These are phyloP conservation scores for Cebus imitator DNA, from an alignment of 2,113 vertebrate species.

Conservation along the genomic window DNA sequence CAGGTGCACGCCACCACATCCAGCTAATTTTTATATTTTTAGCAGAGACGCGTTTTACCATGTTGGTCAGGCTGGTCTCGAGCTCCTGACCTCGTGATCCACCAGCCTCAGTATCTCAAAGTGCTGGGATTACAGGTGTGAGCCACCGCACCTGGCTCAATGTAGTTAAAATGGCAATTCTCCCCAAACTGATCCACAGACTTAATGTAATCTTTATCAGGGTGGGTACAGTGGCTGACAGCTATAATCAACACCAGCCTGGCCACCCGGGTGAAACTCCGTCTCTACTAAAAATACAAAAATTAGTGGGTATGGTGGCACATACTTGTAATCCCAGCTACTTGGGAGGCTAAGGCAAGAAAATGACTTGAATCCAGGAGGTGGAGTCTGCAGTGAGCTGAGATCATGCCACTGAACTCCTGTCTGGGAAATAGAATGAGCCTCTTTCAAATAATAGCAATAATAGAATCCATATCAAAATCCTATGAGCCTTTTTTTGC, in stretches of 20 bases:
- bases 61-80: too few relatives aligned
- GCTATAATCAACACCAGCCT: not conserved
- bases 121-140: too few relatives aligned
- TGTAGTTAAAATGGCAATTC: not conserved
- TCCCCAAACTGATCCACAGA: not conserved
- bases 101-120: too few relatives aligned
- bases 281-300: not conserved
- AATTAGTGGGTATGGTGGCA: not conserved
- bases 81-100: too few relatives aligned
- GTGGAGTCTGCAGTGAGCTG: not conserved
- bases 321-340: not conserved
- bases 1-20: too few relatives aligned
- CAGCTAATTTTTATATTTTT: too few relatives aligned
- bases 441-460: not conserved
- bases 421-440: not conserved
- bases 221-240: too few relatives aligned
- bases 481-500: not conserved
- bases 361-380: not conserved
- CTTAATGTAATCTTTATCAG: not conserved
- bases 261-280: not conserved
- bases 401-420: not conserved
- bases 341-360: not conserved
- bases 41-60: too few relatives aligned
- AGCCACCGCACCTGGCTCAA: not conserved
- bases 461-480: not conserved